A percentile compares a stretch with the other conserved stretches of the same genome.
phyloP scores from a whole-genome alignment of 2,113 vertebrate species.

The Phoxinus phoxinus region DNA sequence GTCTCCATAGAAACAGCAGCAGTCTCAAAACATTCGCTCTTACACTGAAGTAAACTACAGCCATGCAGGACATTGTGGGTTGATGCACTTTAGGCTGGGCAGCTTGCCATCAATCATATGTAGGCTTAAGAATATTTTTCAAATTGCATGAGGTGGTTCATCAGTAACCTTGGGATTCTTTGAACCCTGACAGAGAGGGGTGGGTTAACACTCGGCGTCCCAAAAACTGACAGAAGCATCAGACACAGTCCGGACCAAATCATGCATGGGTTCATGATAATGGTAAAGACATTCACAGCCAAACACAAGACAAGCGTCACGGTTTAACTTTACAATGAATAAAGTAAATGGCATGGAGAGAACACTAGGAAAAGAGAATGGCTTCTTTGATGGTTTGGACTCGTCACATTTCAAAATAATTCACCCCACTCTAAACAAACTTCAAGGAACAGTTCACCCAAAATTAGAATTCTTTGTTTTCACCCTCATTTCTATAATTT shows the following conservation, averaged over 20 bases:
- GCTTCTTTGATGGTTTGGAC: background rate
- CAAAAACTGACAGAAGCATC: background rate
- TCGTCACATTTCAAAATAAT: background rate
- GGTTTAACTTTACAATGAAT: background rate
- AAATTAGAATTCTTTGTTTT: background rate
- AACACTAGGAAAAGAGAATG: background rate
- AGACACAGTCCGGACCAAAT: conserved; percentile 3
- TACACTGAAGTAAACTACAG: conserved; percentile 10
- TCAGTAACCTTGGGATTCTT: background rate
- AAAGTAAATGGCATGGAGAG: background rate
- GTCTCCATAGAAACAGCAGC: conserved; percentile 53
- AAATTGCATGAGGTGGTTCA: background rate
- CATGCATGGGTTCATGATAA: background rate
- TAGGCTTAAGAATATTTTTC: background rate
- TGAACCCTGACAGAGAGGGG: background rate
- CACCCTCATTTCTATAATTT: background rate
- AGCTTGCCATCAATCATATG: background rate
- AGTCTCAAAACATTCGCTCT: conserved; percentile 36
- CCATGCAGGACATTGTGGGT: background rate
- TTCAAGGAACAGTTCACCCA: background rate
- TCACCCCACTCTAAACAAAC: background rate
- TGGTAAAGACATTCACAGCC: background rate
- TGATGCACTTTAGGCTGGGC: background rate
- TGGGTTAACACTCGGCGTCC: background rate
- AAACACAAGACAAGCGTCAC: background rate